These are phyloP conservation scores for Lithobates sylvaticus DNA, from an alignment of 2,797 vertebrate species.

Conservation along the genomic window DNA sequence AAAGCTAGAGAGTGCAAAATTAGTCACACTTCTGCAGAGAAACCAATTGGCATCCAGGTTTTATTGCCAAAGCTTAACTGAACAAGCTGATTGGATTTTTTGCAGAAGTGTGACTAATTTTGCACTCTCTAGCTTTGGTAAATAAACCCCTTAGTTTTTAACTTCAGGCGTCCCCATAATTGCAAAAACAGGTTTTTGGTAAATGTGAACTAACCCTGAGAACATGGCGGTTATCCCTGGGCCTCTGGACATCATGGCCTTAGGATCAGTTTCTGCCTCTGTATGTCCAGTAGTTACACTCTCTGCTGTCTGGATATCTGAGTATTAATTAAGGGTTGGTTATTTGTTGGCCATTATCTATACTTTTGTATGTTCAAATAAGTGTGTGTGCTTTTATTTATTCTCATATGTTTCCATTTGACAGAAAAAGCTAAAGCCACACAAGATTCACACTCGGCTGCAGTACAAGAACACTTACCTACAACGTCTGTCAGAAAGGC, in stretches of 20 bases:
- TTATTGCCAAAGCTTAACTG: too few species aligned
- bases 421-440: constrained; percentile 75
- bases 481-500: constrained; percentile 80
- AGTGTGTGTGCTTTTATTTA: not conserved
- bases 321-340: not conserved
- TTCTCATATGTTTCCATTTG: constrained; percentile 37
- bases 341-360: not conserved
- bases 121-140: too few species aligned
- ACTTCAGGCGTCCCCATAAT: too few species aligned
- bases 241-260: not conserved
- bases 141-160: too few species aligned
- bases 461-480: constrained; percentile 75
- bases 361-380: not conserved
- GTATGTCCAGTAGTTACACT: not conserved
- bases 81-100: too few species aligned
- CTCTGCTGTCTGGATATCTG: not conserved
- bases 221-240: too few species aligned
- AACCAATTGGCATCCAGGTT: too few species aligned
- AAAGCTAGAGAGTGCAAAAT: too few species aligned
- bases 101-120: too few species aligned
- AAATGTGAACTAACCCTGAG: too few species aligned
- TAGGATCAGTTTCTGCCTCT: not conserved
- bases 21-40: too few species aligned
- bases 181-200: too few species aligned
- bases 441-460: constrained; percentile 65